These are phyloP conservation scores for Epinephelus lanceolatus DNA, from an alignment of 2,113 vertebrate species.

Conservation along the genomic window DNA sequence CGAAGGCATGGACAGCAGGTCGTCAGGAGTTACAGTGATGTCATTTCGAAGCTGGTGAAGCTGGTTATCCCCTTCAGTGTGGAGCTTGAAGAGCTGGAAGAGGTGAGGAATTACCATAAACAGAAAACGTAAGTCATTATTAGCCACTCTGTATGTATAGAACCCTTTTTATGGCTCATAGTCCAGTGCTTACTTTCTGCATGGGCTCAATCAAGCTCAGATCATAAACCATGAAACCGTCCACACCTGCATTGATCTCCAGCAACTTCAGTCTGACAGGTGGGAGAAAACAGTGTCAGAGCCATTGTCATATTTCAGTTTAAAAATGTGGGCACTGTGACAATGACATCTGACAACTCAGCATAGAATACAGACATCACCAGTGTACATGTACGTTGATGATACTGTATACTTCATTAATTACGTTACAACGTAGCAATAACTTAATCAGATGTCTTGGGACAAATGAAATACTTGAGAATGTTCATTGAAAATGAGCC, in stretches of 20 bases:
- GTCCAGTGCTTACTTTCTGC: conserved; percentile 74
- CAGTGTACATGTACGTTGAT: too few species aligned
- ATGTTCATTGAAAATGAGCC: too few species aligned
- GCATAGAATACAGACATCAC: neutral
- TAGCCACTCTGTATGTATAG: neutral
- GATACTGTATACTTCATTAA: too few species aligned
- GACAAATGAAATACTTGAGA: too few species aligned
- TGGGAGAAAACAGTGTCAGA: neutral
- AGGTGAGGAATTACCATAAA: neutral
- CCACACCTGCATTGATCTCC: conserved; percentile 87
- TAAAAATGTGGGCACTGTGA: neutral
- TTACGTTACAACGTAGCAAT: too few species aligned
- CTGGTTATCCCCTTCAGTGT: conserved; percentile 80
- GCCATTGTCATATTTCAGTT: neutral
- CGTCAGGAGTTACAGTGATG: conserved; percentile 70
- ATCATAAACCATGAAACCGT: conserved; percentile 90
- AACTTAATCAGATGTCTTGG: too few species aligned
- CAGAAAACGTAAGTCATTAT: neutral
- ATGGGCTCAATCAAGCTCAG: conserved; percentile 85
- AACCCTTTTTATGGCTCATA: neutral
- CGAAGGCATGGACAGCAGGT: conserved; percentile 82
- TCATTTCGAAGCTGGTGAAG: conserved; percentile 73
- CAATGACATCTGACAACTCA: neutral
- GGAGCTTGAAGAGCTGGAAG: conserved; percentile 81
- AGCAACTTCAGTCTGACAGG: conserved; percentile 83